Percentiles rank a stretch among this genome's conserved stretches.
Evolutionary conservation across 2,113 vertebrate species (phyloP).

Genomic region (Potamarius usumacintae): DNA sequence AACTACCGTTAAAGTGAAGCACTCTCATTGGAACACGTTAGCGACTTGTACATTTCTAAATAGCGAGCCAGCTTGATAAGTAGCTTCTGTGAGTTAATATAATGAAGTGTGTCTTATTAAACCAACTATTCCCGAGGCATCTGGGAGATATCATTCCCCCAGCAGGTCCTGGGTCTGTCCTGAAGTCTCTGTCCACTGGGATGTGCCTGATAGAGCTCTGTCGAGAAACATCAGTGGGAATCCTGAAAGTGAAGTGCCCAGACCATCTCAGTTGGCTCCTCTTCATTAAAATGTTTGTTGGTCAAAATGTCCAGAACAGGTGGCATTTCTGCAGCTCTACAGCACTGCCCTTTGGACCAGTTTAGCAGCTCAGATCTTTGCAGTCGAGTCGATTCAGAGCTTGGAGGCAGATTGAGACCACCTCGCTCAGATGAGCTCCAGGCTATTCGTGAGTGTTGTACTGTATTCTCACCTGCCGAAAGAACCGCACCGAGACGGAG

Average conservation of each 20-base stretch:
- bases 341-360: not conserved
- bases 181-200: not conserved
- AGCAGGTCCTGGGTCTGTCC: not conserved
- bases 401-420: not conserved
- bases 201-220: not conserved
- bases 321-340: not conserved
- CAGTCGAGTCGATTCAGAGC: not conserved
- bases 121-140: too few species aligned
- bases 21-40: not conserved
- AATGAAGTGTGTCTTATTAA: not conserved
- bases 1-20: not conserved
- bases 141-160: not conserved
- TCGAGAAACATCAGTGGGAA: not conserved
- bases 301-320: not conserved
- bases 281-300: not conserved
- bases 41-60: not conserved
- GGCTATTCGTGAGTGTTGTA: not conserved
- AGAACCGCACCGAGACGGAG: not conserved
- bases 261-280: not conserved
- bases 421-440: not conserved
- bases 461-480: not conserved
- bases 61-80: not conserved
- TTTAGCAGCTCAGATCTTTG: not conserved
- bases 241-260: not conserved
- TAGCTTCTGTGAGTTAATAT: not conserved